phyloP scores from a whole-genome alignment of 2,888 invertebrate species.

The Baronia brevicornis region DNA sequence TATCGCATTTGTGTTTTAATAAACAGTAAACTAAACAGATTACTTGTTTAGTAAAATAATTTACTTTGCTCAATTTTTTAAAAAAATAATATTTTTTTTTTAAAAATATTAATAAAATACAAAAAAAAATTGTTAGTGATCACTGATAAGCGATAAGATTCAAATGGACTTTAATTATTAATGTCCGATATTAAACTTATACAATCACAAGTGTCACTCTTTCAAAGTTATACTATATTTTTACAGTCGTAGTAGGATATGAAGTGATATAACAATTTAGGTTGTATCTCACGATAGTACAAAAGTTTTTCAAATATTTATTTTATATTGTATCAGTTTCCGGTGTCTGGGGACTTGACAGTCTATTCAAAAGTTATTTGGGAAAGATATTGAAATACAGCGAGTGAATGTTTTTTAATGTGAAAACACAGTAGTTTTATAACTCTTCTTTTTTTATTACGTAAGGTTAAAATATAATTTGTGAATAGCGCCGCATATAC shows the following conservation, averaged over 20 bases:
- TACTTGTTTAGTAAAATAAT: too few relatives aligned
- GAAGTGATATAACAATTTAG: background rate
- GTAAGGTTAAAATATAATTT: background rate
- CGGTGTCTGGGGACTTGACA: background rate
- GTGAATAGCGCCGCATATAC: background rate
- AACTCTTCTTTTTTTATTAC: slow-evolving; percentile 1
- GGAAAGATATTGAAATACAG: slow-evolving; percentile 5
- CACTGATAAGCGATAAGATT: too few relatives aligned
- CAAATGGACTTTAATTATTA: too few relatives aligned
- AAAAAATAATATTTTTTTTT: too few relatives aligned
- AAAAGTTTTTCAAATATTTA: background rate
- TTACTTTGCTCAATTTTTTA: too few relatives aligned
- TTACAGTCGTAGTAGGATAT: background rate
- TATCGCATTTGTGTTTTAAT: too few relatives aligned
- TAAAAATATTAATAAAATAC: too few relatives aligned
- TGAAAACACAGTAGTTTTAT: slow-evolving; percentile 4
- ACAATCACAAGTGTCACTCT: too few relatives aligned
- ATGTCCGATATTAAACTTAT: too few relatives aligned
- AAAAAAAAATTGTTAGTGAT: too few relatives aligned
- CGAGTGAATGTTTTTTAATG: background rate
- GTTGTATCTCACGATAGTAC: background rate
- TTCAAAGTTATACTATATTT: too few relatives aligned
- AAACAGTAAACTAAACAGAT: too few relatives aligned
- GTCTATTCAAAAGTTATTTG: slow-evolving; percentile 1
- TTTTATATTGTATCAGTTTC: background rate